A percentile compares a stretch with the other conserved stretches of the same genome.
These are phyloP conservation scores for Heliconius hewitsoni DNA, from an alignment of 1,140 invertebrate species.

Conservation along the genomic window DNA sequence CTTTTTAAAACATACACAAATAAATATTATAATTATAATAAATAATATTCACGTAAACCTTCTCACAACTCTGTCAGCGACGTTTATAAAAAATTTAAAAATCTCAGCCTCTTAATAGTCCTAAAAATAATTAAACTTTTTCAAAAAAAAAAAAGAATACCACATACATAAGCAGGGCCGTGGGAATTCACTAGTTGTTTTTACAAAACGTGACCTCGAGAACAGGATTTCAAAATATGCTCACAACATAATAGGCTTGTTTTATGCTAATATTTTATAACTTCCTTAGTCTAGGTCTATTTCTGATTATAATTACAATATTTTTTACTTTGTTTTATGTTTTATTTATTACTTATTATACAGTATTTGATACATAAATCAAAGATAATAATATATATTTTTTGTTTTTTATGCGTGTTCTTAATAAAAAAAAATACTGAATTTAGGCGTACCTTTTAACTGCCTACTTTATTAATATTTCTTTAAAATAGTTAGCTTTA, in stretches of 20 bases:
- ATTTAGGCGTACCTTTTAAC: too few species aligned
- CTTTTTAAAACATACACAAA: background rate
- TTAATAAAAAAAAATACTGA: too few species aligned
- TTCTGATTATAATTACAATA: slow-evolving; percentile 7
- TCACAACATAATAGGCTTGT: background rate
- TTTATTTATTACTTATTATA: background rate
- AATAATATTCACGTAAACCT: too few species aligned
- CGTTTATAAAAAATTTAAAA: too few species aligned
- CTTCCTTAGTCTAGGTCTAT: slow-evolving; percentile 12
- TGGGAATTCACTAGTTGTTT: background rate
- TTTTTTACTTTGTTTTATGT: background rate
- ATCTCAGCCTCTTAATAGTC: too few species aligned
- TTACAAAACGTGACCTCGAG: background rate
- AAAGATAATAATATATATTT: too few species aligned
- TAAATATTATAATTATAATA: background rate
- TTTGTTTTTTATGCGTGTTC: too few species aligned
- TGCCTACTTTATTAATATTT: too few species aligned
- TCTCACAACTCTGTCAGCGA: too few species aligned
- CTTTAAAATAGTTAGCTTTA: too few species aligned
- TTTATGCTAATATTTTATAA: slow-evolving; percentile 2
- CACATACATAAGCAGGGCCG: background rate
- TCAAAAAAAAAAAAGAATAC: background rate
- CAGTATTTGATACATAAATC: background rate
- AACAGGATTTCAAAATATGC: slow-evolving; percentile 5
- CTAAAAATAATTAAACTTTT: too few species aligned